Evolutionary conservation across 2,113 vertebrate species (phyloP), one percentile per base, ranked within the genome.

Genomic region (Polypterus senegalus): DNA sequence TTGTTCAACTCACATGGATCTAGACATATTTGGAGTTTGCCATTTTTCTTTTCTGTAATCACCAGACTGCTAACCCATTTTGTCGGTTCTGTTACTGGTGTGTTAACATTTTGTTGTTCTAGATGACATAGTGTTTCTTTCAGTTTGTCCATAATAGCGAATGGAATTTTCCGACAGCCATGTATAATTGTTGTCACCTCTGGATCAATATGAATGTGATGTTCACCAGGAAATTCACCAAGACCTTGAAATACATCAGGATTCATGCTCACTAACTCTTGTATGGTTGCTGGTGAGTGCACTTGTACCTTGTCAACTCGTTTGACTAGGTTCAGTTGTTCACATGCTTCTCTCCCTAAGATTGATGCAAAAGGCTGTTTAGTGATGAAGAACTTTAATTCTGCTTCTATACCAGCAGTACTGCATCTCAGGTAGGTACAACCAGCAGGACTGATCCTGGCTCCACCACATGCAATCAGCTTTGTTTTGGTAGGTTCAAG

Each of bases 281-380:
- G 27, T 46, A 11, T 63, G 57, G 63, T 48, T 64, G 63, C 11
- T 69, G 8, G 57, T 64, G 27, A 66, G 10, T 58, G 54, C 51
- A 64, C 61, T 69, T 54, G 27, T 27, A 2, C 1, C 27, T 27
- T 27, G 27, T 27, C 27, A 27, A 66, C 67, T 58, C 64, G 66
- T 51, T 61, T 43, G 44, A 66, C 59, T 44, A 63, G 59, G 11
- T 47, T 49, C 59, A 69, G 57, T 58, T 69, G 3, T 56, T 69
- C 67, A 65, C 63, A 63, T 56, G 65, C 61, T n/a, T 69, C 48
- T 51, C 63, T 63, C 58, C 64, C 64, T n/a, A 69, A 46, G 53
- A 63, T 63, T 48, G 61, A 27, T 27, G 27, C 27, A 27, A 27
- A 27, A 27, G 27, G 27, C 27, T 27, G 27, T 27, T 27, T 27